phyloP scores from a whole-genome alignment of 64 coral and sea anemone genomes.

The Stylophora pistillata region DNA sequence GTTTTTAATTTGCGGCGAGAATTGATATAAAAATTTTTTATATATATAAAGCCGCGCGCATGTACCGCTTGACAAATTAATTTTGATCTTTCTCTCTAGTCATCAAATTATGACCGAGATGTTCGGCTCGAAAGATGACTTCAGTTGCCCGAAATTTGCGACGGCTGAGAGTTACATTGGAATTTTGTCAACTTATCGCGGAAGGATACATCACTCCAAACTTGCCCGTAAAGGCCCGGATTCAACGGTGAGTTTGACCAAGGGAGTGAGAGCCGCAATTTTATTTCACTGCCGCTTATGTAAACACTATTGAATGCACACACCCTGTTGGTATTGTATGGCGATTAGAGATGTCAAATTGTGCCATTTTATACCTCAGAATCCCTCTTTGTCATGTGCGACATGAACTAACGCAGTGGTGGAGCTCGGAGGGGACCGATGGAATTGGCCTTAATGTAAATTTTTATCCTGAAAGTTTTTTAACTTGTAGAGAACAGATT shows the following conservation, averaged over 20 bases:
- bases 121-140: slow-evolving; percentile 40
- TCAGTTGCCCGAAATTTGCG: slow-evolving; percentile 38
- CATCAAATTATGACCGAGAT: slow-evolving; percentile 52
- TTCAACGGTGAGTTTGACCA: slow-evolving; percentile 31
- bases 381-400: slow-evolving; percentile 4
- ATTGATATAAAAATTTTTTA: slow-evolving; percentile 48
- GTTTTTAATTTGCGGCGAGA: slow-evolving; percentile 53
- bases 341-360: slow-evolving; percentile 51
- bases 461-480: background rate
- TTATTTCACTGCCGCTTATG: slow-evolving; percentile 10
- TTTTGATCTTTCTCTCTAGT: slow-evolving; percentile 42
- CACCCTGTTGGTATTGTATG: slow-evolving; percentile 28
- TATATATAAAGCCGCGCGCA: slow-evolving; percentile 2
- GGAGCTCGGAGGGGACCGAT: background rate
- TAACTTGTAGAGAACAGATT: background rate
- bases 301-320: slow-evolving; percentile 50
- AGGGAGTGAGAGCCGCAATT: slow-evolving; percentile 24
- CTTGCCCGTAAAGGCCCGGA: background rate
- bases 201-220: slow-evolving; percentile 21
- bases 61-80: slow-evolving; percentile 37
- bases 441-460: background rate
- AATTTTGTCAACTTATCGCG: slow-evolving; percentile 18
- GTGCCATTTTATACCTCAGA: slow-evolving; percentile 41
- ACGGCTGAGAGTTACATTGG: slow-evolving; percentile 26
- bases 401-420: background rate